phyloP scores from a whole-genome alignment of 2,113 vertebrate genomes.

The Aplodontia rufa region DNA sequence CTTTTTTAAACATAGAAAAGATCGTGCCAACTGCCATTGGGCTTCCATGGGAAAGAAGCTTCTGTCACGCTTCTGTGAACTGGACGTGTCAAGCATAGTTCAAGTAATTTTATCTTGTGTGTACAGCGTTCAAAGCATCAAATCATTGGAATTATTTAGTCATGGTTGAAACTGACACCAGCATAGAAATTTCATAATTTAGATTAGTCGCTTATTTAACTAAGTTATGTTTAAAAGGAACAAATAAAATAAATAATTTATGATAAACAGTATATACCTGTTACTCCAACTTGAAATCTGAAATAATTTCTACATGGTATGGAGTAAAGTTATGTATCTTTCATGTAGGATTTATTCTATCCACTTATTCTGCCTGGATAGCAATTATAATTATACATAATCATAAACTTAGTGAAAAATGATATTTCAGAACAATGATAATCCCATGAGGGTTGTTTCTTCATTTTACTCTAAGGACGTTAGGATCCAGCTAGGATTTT shows the following conservation, averaged over 20 bases:
- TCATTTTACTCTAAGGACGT: slow-evolving; percentile 71
- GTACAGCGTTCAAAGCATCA: not conserved
- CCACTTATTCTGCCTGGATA: slow-evolving; percentile 66
- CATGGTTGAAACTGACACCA: slow-evolving; percentile 71
- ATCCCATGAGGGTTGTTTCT: slow-evolving; percentile 70
- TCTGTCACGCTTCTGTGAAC: slow-evolving; percentile 67
- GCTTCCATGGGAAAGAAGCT: slow-evolving; percentile 75
- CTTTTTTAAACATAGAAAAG: slow-evolving; percentile 75
- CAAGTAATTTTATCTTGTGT: not conserved
- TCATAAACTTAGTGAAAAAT: slow-evolving; percentile 76
- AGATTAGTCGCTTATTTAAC: slow-evolving; percentile 65
- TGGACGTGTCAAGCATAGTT: slow-evolving; percentile 64
- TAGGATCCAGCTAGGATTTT: slow-evolving; percentile 77
- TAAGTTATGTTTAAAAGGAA: slow-evolving; percentile 57
- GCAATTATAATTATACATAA: not conserved
- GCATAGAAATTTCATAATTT: slow-evolving; percentile 72
- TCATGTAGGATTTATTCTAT: not conserved
- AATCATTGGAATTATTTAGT: slow-evolving; percentile 24
- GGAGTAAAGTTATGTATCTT: not conserved
- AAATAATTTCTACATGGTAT: not conserved
- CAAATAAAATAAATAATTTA: slow-evolving; percentile 72
- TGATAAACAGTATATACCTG: not conserved
- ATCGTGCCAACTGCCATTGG: slow-evolving; percentile 76
- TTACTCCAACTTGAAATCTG: not conserved
- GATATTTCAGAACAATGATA: slow-evolving; percentile 43